Evolutionary conservation across 2,113 vertebrate species (phyloP).

Genomic region (Uropsilus gracilis): DNA sequence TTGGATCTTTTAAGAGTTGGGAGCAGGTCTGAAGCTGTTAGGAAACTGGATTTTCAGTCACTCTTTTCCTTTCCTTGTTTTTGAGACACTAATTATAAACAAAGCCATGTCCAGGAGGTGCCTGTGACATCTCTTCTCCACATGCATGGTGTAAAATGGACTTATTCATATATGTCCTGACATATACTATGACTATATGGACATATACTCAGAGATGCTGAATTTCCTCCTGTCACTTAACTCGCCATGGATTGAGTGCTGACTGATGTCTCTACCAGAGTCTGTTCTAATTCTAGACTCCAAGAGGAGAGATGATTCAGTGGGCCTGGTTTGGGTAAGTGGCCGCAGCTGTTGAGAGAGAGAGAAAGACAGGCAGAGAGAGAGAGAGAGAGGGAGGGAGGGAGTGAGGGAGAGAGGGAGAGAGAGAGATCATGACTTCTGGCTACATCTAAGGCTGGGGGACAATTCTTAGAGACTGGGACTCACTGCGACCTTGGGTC

Average conservation of each 20-base stretch:
- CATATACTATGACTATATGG: too few relatives aligned
- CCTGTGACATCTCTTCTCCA: not conserved
- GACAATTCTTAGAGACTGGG: not conserved
- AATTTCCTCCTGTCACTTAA: not conserved
- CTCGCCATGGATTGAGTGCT: not conserved
- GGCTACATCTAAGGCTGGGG: not conserved
- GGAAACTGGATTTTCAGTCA: not conserved
- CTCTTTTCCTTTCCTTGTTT: not conserved
- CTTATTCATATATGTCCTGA: too few relatives aligned
- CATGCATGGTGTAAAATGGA: not conserved
- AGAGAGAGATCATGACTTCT: not conserved
- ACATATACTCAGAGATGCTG: not conserved
- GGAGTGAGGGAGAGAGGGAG: too few relatives aligned
- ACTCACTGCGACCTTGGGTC: not conserved
- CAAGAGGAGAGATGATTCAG: not conserved
- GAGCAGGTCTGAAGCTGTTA: not conserved
- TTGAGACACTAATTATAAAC: not conserved
- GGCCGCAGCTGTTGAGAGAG: not conserved
- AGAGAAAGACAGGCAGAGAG: too few relatives aligned
- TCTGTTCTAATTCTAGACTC: not conserved
- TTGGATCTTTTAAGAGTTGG: not conserved
- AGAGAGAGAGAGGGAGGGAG: too few relatives aligned
- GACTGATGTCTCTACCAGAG: not conserved
- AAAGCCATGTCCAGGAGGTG: not conserved
- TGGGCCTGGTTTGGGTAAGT: not conserved